Base-by-base conservation (phyloP, 2,797 vertebrate genomes). In the Poecile montanus region DNA sequence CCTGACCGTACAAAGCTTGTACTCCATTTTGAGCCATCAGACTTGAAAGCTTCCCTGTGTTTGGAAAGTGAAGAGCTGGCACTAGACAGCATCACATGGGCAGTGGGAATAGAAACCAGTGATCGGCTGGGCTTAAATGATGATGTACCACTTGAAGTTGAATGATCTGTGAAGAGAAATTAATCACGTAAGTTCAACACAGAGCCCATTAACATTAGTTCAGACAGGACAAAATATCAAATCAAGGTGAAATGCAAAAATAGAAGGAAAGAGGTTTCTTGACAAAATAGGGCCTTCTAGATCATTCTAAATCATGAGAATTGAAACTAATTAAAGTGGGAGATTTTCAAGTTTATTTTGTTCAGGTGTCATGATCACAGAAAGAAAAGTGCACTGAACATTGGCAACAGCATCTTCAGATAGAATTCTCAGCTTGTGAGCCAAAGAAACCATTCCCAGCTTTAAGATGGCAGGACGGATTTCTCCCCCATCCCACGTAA, bases 141-240 rank as follows among this genome's bases (percentile, higher is more conserved):
- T 60, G 98, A 98, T 0, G 98, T 98, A 93, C 98, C 98, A 88
- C 98, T 99, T 93, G 98, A 99, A 67, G 98, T 98, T 94, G 98
- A 99, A 94, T 99, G 98, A 96, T 99, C 99, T 99, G 96, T 47
- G 76, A 54, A 97, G 68, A 97, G 81, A 97, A 80, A 93, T 91
- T 86, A 23, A 91, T 23, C 65, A 60, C 0, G 1, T 96, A 85
- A 83, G 47, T 29, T 29, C 40, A 91, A 70, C 8, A 91, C 29
- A 84, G 36, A 93, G 63, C 9, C 42, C 30, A 11, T 13, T 60
- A 91, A 42, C 14, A 62, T 53, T 66, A 62, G 17, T 36, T n/a
- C 47, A 40, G 19, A 77, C 34, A 85, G 11, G 6, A 14, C 15
- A 93, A 85, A 87, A 51, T 53, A 67, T 23, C 51, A 70, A 72